These are phyloP conservation scores for Lates japonicus DNA, from an alignment of 2,797 vertebrate genomes.

Conservation along the genomic window DNA sequence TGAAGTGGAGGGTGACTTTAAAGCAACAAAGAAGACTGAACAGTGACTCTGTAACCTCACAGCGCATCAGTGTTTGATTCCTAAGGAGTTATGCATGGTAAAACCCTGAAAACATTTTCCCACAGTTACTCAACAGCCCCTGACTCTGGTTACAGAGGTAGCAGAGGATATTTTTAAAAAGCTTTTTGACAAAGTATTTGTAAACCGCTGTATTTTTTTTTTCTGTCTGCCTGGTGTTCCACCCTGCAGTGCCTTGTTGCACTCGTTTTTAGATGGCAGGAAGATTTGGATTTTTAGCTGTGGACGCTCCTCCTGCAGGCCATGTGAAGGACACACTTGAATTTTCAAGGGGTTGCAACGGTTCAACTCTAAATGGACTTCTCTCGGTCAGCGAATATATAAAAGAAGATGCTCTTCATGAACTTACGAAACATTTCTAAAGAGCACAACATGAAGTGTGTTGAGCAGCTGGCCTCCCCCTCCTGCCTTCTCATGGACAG, in stretches of 20 bases:
- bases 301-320: conserved; percentile 52
- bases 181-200: conserved; percentile 72
- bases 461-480: conserved; percentile 34
- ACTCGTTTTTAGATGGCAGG: conserved; percentile 78
- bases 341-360: conserved; percentile 37
- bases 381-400: conserved; percentile 23
- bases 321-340: conserved; percentile 41
- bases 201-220: conserved; percentile 66
- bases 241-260: conserved; percentile 85
- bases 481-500: conserved; percentile 59
- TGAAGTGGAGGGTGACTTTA: background rate
- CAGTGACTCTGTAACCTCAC: background rate
- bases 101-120: conserved; percentile 43
- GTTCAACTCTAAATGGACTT: conserved; percentile 49
- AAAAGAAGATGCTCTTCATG: conserved; percentile 35
- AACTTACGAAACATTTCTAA: conserved; percentile 46
- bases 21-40: background rate
- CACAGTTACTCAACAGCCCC: conserved; percentile 58
- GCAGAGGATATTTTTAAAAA: conserved; percentile 56
- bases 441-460: conserved; percentile 48
- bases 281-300: conserved; percentile 58
- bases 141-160: conserved; percentile 39
- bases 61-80: background rate
- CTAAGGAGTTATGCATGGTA: conserved; percentile 40
- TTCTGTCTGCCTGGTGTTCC: conserved; percentile 78